These are phyloP conservation scores for Hemistola chrysoprasaria DNA, from an alignment of 2,888 invertebrate genomes.

Conservation along the genomic window DNA sequence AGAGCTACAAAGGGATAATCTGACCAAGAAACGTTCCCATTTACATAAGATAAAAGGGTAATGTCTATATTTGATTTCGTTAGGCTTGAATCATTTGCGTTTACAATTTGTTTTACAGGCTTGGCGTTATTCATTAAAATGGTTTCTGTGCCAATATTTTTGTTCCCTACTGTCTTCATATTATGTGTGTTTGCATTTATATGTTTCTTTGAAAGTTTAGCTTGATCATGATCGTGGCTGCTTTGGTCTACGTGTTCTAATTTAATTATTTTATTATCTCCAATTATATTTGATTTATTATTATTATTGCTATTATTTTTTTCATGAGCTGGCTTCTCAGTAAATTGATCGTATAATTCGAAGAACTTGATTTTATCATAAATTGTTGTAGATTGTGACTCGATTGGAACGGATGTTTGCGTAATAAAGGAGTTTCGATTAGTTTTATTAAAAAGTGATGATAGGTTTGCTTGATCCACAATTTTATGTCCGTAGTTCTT, in stretches of 20 bases:
- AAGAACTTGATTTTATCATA: conserved; percentile 69
- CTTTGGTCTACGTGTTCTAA: conserved; percentile 42
- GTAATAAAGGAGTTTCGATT: no score
- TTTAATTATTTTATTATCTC: conserved; percentile 28
- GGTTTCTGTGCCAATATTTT: conserved; percentile 2
- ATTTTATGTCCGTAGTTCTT: no score
- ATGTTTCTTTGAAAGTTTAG: conserved; percentile 48
- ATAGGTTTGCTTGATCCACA: no score
- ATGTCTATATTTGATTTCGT: conserved; percentile 8
- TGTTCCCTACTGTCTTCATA: conserved; percentile 3
- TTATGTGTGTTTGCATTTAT: conserved; percentile 25
- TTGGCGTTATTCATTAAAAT: conserved; percentile 3
- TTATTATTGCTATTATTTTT: conserved; percentile 12
- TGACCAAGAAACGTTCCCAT: conserved; percentile 45
- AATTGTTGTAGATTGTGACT: conserved; percentile 25
- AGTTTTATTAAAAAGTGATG: no score
- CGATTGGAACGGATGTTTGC: not conserved
- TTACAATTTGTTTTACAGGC: conserved; percentile 1
- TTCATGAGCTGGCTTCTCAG: conserved; percentile 25
- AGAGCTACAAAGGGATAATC: conserved; percentile 61
- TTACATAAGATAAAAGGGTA: conserved; percentile 12
- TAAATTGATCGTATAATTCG: conserved; percentile 62
- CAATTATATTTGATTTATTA: conserved; percentile 22
- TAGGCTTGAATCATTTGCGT: not conserved
- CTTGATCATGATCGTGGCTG: conserved; percentile 34